Evolutionary conservation across 2,797 vertebrate genomes (phyloP), one percentile per base, ranked within the genome.

Genomic region (Bovichtus variegatus): DNA sequence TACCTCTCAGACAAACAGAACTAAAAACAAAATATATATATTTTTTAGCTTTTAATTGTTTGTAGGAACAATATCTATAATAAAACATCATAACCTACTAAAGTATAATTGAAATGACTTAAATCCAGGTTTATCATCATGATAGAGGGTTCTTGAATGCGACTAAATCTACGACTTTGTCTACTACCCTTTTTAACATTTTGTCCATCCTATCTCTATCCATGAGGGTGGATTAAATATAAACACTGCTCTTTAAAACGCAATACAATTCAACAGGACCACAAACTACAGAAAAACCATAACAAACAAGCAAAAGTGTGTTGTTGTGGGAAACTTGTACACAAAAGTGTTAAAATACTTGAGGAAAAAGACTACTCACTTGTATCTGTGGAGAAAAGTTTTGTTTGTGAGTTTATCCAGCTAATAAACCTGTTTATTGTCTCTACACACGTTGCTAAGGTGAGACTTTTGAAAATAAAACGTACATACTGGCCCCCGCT

Each of bases 391-490:
- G 9, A 25, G 10, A 57, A 77, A 34, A 1, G 2, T 47, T 64
- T 47, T 65, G 21, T 55, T 71, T 69, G 59, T 2, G 0, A 59
- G 29, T 62, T 40, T 65, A 10, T 87, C 40, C 58, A 23, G 46
- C 41, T 64, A 68, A 61, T 62, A 70, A 87, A 85, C 54, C 71
- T 59, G 69, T 80, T 88, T 62, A 71, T 81, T 64, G 27, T 81
- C 54, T 50, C 27, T 25, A 41, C 59, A 69, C 73, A 74, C 67
- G 69, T 85, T 67, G 74, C 47, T 66, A 61, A 81, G 78, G 82
- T 64, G 74, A 83, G 70, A 64, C 31, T 73, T 78, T 54, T 18
- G 63, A 79, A 90, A 89, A 83, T 80, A 91, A 85, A 84, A 64
- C 61, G 23, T 31, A 25, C 71, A 74, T 16, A 50, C 50, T 53